phyloP scores from a whole-genome alignment of 1,140 invertebrate genomes.

The Lepidotrigona ventralis region DNA sequence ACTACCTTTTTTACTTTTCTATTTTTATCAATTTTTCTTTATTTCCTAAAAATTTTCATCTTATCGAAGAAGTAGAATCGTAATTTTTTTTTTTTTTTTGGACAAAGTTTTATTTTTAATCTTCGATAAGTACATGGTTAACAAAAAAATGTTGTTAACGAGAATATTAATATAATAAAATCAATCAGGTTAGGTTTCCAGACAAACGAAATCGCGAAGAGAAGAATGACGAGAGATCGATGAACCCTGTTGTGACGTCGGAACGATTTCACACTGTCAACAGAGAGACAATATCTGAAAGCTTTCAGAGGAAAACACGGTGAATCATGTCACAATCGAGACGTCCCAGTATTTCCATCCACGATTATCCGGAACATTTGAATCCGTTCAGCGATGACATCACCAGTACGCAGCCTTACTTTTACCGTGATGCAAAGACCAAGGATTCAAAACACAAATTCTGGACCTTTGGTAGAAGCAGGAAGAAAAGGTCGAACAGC shows the following conservation, averaged over 20 bases:
- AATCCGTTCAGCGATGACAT: constrained; percentile 87
- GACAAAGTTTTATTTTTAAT: background rate
- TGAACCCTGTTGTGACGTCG: constrained; percentile 30
- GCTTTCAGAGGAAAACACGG: constrained; percentile 3
- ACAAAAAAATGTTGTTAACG: too few relatives aligned
- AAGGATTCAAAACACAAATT: constrained; percentile 75
- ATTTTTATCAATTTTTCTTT: background rate
- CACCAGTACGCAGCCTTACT: constrained; percentile 55
- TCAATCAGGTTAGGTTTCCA: constrained; percentile 22
- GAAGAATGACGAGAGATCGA: constrained; percentile 46
- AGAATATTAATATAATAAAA: background rate
- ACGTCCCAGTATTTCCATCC: constrained; percentile 78
- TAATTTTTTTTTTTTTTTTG: background rate
- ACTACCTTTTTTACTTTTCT: too few relatives aligned
- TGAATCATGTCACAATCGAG: constrained; percentile 71
- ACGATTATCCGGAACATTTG: constrained; percentile 87
- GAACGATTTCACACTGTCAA: constrained; percentile 15
- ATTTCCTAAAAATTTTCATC: background rate
- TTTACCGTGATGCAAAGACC: constrained; percentile 61
- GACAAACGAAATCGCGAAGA: background rate
- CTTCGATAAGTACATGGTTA: background rate
- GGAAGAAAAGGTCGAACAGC: constrained; percentile 73
- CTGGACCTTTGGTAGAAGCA: constrained; percentile 74
- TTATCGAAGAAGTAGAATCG: background rate
- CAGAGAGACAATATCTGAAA: constrained; percentile 29